Evolutionary conservation across 2,113 vertebrate species (phyloP).

Genomic region (Scatophagus argus): DNA sequence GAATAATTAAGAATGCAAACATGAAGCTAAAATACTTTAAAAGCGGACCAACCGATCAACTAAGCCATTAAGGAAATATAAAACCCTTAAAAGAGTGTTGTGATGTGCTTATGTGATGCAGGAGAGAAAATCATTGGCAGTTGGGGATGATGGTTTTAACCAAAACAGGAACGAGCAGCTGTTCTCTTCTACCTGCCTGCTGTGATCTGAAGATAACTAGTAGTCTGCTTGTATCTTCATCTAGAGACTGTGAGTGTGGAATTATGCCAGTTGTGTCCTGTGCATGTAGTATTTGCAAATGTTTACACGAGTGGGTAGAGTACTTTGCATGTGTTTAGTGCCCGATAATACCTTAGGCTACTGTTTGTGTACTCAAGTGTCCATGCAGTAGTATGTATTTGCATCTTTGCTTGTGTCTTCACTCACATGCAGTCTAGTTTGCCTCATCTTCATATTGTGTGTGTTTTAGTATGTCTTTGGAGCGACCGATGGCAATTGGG

Average conservation of each 20-base stretch:
- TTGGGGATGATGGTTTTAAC: not conserved
- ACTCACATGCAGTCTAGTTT: not conserved
- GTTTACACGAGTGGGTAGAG: slow-evolving; percentile 6
- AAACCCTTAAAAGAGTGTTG: not conserved
- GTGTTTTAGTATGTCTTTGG: slow-evolving; percentile 29
- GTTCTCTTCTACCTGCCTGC: slow-evolving; percentile 22
- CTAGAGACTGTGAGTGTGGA: not conserved
- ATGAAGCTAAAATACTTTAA: slow-evolving; percentile 5
- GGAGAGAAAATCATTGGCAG: not conserved
- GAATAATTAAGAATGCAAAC: slow-evolving; percentile 21
- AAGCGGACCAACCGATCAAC: not conserved
- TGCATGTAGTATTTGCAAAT: slow-evolving; percentile 6
- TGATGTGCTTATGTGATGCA: not conserved
- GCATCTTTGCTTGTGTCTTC: slow-evolving; percentile 12
- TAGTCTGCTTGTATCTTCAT: slow-evolving; percentile 30
- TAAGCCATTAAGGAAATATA: slow-evolving; percentile 28
- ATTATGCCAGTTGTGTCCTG: slow-evolving; percentile 4
- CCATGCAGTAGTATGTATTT: not conserved
- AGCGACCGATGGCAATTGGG: slow-evolving; percentile 38
- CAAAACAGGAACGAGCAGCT: slow-evolving; percentile 4
- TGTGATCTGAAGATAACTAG: slow-evolving; percentile 37
- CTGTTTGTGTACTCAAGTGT: slow-evolving; percentile 31
- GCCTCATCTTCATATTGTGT: not conserved
- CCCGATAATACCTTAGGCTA: slow-evolving; percentile 17
- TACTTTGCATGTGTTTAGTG: slow-evolving; percentile 16